Conservation (phyloP, 2,797 vertebrate species). For the Taenioides sp. region DNA sequence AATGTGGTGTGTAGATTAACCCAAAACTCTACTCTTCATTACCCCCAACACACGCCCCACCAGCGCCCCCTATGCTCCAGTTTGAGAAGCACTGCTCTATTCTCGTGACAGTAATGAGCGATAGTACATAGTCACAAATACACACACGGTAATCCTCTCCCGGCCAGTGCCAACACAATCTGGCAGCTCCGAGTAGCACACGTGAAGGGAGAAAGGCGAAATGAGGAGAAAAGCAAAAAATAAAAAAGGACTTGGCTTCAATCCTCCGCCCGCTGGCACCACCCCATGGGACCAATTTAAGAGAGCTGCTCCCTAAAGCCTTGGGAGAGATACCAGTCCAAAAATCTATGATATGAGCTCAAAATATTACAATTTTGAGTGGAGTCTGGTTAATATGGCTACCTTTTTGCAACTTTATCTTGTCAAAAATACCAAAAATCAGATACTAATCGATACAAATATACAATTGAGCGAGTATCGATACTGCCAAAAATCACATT, state of each 20-base stretch:
- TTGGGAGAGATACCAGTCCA: neutral
- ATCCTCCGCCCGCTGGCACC: slow-evolving; percentile 29
- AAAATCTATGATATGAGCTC: neutral
- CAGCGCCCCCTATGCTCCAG: neutral
- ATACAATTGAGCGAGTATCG: no score
- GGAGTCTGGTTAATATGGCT: neutral
- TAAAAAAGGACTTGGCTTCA: slow-evolving; percentile 33
- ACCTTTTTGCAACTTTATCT: neutral
- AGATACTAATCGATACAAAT: no score
- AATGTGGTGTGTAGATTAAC: neutral
- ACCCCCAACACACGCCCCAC: neutral
- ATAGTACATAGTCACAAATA: slow-evolving; percentile 15
- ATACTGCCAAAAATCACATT: no score
- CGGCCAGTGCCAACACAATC: slow-evolving; percentile 56
- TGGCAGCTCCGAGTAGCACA: slow-evolving; percentile 55
- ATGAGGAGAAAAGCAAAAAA: neutral
- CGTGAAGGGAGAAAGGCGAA: slow-evolving; percentile 43
- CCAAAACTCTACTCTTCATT: neutral
- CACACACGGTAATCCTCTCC: slow-evolving; percentile 47
- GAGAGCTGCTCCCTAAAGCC: neutral
- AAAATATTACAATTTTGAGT: neutral
- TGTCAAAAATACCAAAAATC: no score
- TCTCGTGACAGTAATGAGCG: slow-evolving; percentile 51
- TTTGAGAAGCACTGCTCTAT: slow-evolving; percentile 47
- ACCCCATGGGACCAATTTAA: neutral